phyloP scores from a whole-genome alignment of 2,888 invertebrate species.

The Antheraea assamensis region DNA sequence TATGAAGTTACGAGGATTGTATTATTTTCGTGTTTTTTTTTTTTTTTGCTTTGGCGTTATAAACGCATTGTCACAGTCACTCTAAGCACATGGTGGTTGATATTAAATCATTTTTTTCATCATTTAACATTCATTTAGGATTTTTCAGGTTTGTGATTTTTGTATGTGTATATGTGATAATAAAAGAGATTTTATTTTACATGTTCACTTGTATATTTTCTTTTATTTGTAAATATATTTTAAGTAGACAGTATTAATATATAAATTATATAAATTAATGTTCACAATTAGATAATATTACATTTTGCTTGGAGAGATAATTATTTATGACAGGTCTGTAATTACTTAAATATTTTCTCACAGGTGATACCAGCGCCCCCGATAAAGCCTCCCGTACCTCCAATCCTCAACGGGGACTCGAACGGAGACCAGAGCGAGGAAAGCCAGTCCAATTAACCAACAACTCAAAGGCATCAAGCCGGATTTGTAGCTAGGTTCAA shows the following conservation, averaged over 20 bases:
- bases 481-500: conserved; percentile 30
- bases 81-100: background rate
- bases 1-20: background rate
- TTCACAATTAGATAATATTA: background rate
- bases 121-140: background rate
- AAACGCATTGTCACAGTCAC: background rate
- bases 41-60: background rate
- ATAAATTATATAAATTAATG: background rate
- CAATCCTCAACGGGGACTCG: conserved; percentile 65
- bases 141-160: background rate
- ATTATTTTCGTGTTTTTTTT: background rate
- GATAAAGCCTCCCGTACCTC: conserved; percentile 60
- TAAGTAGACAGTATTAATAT: too few relatives aligned
- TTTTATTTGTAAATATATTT: too few relatives aligned
- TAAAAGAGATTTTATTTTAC: too few relatives aligned
- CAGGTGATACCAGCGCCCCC: conserved; percentile 79
- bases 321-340: background rate
- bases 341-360: conserved; percentile 28
- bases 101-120: conserved; percentile 9
- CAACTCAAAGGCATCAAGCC: background rate
- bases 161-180: too few relatives aligned
- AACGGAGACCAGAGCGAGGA: conserved; percentile 60
- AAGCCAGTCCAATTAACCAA: conserved; percentile 23
- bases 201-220: too few relatives aligned
- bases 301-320: background rate